phyloP scores from a whole-genome alignment of 2,888 invertebrate genomes.

The Colostygia pectinataria region DNA sequence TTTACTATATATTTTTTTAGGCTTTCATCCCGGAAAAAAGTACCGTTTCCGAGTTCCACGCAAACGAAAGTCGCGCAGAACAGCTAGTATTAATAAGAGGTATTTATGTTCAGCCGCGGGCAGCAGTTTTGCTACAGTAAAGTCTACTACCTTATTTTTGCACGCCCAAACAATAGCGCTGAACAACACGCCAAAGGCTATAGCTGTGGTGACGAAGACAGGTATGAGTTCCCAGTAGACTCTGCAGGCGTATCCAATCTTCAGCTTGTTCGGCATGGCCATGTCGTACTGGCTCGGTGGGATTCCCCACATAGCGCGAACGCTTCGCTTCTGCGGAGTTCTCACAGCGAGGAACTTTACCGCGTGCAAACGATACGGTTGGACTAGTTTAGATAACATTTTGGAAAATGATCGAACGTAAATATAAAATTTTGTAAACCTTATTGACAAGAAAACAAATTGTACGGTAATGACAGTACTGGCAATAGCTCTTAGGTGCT shows the following conservation, averaged over 20 bases:
- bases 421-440: slow-evolving; percentile 5
- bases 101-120: too few relatives aligned
- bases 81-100: too few relatives aligned
- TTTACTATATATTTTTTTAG: too few relatives aligned
- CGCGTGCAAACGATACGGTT: slow-evolving; percentile 15
- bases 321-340: slow-evolving; percentile 23
- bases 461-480: too few relatives aligned
- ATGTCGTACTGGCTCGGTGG: slow-evolving; percentile 65
- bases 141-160: slow-evolving; percentile 58
- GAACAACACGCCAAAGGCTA: slow-evolving; percentile 39
- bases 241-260: slow-evolving; percentile 43
- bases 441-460: background rate
- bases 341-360: slow-evolving; percentile 27
- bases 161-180: slow-evolving; percentile 47
- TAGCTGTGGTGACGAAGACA: slow-evolving; percentile 46
- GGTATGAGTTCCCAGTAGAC: slow-evolving; percentile 68
- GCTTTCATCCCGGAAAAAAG: too few relatives aligned
- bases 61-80: too few relatives aligned
- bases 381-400: slow-evolving; percentile 57
- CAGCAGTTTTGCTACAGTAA: too few relatives aligned
- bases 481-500: too few relatives aligned
- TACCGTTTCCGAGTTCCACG: too few relatives aligned
- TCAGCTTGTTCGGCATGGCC: slow-evolving; percentile 49
- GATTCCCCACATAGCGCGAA: slow-evolving; percentile 37
- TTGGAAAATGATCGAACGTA: slow-evolving; percentile 5